These are phyloP conservation scores for Drosophila obscura DNA, from an alignment of 1,140 invertebrate genomes.

Conservation along the genomic window DNA sequence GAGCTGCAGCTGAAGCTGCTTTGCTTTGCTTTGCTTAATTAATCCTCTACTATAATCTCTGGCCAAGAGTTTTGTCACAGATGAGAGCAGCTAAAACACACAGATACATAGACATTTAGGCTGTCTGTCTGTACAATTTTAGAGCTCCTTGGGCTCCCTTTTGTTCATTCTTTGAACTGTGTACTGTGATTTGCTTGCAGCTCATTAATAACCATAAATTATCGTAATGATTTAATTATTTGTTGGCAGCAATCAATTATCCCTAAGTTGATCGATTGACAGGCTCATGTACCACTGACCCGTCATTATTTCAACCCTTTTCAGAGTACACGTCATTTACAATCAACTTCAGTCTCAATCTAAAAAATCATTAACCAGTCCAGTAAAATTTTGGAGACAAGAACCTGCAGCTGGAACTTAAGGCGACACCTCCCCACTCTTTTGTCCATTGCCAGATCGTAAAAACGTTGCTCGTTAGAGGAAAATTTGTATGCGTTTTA, in stretches of 20 bases:
- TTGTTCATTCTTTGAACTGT: background rate
- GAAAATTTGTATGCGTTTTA: constrained; percentile 76
- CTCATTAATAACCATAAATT: constrained; percentile 9
- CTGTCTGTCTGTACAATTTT: no score
- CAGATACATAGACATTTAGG: no score
- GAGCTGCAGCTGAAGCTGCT: constrained; percentile 10
- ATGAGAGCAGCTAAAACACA: no score
- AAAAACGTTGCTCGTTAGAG: constrained; percentile 74
- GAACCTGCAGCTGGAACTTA: constrained; percentile 29
- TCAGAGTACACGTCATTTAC: no score
- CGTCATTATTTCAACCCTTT: background rate
- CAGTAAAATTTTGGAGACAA: constrained; percentile 15
- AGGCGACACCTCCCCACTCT: background rate
- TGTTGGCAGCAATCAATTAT: constrained; percentile 21
- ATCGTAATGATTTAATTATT: constrained; percentile 3
- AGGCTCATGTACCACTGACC: background rate
- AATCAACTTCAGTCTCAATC: background rate
- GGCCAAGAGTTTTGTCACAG: no score
- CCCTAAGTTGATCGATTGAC: constrained; percentile 22
- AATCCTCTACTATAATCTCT: constrained; percentile 5
- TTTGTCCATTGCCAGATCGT: constrained; percentile 50
- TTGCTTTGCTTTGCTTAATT: constrained; percentile 32
- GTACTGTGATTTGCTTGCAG: no score
- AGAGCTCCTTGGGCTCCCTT: no score
- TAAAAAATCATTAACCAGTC: constrained; percentile 65